A percentile compares a stretch with the other conserved stretches of the same genome.
phyloP scores from a whole-genome alignment of 2,797 vertebrate genomes.

The Octomys mimax region DNA sequence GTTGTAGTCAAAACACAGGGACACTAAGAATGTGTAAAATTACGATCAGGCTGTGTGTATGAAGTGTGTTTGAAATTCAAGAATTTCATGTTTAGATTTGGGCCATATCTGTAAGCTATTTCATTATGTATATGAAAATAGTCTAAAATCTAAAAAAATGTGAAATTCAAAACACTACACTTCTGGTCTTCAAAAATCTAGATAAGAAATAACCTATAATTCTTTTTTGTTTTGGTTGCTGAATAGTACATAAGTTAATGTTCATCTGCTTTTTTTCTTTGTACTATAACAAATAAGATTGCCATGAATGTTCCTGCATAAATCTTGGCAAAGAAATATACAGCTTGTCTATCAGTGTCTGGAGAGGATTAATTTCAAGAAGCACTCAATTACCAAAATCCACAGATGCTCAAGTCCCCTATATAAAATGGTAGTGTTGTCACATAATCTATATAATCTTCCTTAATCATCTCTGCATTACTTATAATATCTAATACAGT shows the following conservation, averaged over 20 bases:
- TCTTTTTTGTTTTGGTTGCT: slow-evolving; percentile 18
- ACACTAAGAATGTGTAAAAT: slow-evolving; percentile 25
- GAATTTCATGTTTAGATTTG: slow-evolving; percentile 15
- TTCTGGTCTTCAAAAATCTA: background rate
- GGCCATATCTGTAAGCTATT: background rate
- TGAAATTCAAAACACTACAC: background rate
- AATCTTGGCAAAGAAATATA: background rate
- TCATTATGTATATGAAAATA: background rate
- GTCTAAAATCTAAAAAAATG: slow-evolving; percentile 15
- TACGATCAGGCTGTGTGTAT: background rate
- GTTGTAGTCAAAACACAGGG: background rate
- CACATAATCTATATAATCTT: background rate
- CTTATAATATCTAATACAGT: background rate
- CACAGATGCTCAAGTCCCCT: background rate
- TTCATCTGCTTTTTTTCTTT: slow-evolving; percentile 25
- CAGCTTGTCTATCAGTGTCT: background rate
- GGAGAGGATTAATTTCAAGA: background rate
- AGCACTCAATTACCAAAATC: background rate
- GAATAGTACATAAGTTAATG: background rate
- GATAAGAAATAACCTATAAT: background rate
- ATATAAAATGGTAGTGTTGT: background rate
- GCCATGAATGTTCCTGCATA: background rate
- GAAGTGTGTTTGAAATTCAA: background rate
- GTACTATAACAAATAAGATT: slow-evolving; percentile 43
- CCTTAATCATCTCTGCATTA: background rate